These are phyloP conservation scores for Lottia gigantea DNA, from an alignment of 2,888 invertebrate species.

Conservation along the genomic window DNA sequence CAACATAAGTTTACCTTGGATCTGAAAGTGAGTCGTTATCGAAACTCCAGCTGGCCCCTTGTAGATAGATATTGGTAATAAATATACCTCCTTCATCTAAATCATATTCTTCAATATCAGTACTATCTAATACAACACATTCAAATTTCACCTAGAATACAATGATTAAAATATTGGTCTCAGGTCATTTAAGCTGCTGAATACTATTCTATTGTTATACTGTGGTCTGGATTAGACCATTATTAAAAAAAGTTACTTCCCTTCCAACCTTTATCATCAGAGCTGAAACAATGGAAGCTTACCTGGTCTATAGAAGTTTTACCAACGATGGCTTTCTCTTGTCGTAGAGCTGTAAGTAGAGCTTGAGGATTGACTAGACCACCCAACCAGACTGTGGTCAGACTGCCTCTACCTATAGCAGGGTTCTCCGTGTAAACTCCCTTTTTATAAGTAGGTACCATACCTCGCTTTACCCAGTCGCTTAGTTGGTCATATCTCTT, in stretches of 20 bases:
- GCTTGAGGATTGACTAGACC: constrained; percentile 65
- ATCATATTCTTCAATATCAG: constrained; percentile 47
- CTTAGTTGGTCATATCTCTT: constrained; percentile 58
- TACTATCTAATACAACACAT: constrained; percentile 49
- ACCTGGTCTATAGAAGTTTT: constrained; percentile 58
- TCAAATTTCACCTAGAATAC: constrained; percentile 49
- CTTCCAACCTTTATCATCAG: no score
- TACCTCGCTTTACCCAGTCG: constrained; percentile 57
- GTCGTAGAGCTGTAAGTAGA: constrained; percentile 56
- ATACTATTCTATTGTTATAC: no score
- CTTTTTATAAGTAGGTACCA: constrained; percentile 57
- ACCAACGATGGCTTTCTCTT: constrained; percentile 62
- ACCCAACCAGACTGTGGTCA: constrained; percentile 62
- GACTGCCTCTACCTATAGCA: constrained; percentile 51
- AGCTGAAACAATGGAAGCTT: constrained; percentile 18
- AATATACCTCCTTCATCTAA: constrained; percentile 59
- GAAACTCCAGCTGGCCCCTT: constrained; percentile 61
- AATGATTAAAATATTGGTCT: background rate
- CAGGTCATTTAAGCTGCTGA: no score
- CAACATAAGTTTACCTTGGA: constrained; percentile 40
- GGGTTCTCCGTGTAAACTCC: constrained; percentile 29
- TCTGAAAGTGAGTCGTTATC: constrained; percentile 48
- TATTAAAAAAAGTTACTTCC: no score
- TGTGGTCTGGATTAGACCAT: no score
- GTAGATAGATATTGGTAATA: constrained; percentile 51